These are phyloP conservation scores for Eudemis profundana DNA, from an alignment of 2,888 invertebrate species.

Conservation along the genomic window DNA sequence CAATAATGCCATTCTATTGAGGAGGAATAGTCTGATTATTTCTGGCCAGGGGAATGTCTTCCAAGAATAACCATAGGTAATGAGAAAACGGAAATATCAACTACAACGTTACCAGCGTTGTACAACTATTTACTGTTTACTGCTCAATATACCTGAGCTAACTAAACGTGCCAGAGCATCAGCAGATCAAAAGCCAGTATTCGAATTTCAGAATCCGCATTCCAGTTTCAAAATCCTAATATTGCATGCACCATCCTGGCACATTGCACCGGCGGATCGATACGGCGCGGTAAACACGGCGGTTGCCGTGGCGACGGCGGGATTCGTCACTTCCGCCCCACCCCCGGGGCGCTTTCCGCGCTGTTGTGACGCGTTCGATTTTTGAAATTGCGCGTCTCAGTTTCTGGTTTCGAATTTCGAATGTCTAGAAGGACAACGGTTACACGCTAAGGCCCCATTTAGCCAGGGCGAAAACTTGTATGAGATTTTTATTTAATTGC, in stretches of 20 bases:
- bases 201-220: constrained; percentile 25
- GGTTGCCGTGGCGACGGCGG: constrained; percentile 79
- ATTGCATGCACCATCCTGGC: constrained; percentile 60
- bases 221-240: constrained; percentile 28
- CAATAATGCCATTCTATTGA: too few relatives aligned
- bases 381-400: constrained; percentile 18
- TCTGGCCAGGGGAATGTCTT: too few relatives aligned
- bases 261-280: constrained; percentile 71
- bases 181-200: background rate
- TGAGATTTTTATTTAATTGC: too few relatives aligned
- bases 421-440: background rate
- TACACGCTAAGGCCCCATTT: too few relatives aligned
- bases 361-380: constrained; percentile 40
- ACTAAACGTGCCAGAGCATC: too few relatives aligned
- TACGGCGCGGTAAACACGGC: constrained; percentile 83
- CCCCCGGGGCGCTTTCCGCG: constrained; percentile 47
- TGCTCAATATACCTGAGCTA: too few relatives aligned
- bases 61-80: too few relatives aligned
- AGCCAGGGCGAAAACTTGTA: too few relatives aligned
- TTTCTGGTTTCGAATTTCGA: background rate
- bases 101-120: too few relatives aligned
- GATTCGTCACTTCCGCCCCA: constrained; percentile 66
- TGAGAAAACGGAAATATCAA: too few relatives aligned
- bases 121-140: too few relatives aligned
- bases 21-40: too few relatives aligned